phyloP scores from a whole-genome alignment of 1,140 invertebrate genomes.

The Littorina saxatilis region DNA sequence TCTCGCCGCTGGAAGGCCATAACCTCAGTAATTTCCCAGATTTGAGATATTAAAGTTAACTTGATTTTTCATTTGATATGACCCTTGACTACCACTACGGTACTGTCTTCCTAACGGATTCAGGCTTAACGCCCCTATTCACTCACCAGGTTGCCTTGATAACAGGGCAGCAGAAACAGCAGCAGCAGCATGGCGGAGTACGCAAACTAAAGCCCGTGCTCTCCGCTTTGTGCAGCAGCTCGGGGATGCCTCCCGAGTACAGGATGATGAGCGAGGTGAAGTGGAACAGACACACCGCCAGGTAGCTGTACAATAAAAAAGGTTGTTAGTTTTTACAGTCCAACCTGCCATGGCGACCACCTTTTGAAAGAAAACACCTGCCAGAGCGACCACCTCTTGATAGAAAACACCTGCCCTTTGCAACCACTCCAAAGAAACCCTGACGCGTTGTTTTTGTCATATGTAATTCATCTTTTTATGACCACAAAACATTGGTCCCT shows the following conservation, averaged over 20 bases:
- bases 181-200: conserved; percentile 43
- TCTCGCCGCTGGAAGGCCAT: too few relatives aligned
- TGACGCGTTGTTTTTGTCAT: too few relatives aligned
- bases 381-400: not conserved
- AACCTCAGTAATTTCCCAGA: too few relatives aligned
- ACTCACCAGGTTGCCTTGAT: conserved; percentile 16
- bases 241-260: conserved; percentile 42
- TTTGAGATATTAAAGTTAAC: too few relatives aligned
- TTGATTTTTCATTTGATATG: too few relatives aligned
- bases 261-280: conserved; percentile 34
- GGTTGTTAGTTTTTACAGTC: not conserved
- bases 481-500: too few relatives aligned
- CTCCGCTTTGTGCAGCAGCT: conserved; percentile 32
- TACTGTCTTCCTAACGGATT: too few relatives aligned
- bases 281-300: conserved; percentile 35
- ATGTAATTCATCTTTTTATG: too few relatives aligned
- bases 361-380: not conserved
- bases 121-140: not conserved
- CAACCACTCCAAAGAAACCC: not conserved
- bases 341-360: too few relatives aligned
- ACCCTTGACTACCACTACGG: too few relatives aligned
- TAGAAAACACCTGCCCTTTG: not conserved
- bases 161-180: conserved; percentile 43
- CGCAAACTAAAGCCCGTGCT: conserved; percentile 37
- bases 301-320: not conserved